phyloP scores from a whole-genome alignment of 1,140 invertebrate genomes.

The Drosophila lowei region DNA sequence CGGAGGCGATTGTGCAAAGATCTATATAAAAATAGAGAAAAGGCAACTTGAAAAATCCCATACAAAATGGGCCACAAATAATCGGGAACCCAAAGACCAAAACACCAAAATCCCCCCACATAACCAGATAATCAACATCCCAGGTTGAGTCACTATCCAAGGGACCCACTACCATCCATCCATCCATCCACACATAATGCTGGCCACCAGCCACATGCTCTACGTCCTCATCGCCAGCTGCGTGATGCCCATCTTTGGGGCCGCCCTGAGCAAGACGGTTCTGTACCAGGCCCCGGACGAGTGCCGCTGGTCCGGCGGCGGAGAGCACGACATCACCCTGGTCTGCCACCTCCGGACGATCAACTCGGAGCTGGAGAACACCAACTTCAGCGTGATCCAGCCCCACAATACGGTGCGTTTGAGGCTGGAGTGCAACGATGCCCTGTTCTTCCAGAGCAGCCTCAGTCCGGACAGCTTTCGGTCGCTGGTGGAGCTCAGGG shows the following conservation, averaged over 20 bases:
- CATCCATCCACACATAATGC: conserved; percentile 47
- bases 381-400: conserved; percentile 94
- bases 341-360: conserved; percentile 92
- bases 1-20: conserved; percentile 50
- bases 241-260: conserved; percentile 87
- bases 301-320: conserved; percentile 90
- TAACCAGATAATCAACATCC: conserved; percentile 13
- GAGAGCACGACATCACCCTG: conserved; percentile 89
- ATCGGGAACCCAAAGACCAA: conserved; percentile 31
- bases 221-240: conserved; percentile 85
- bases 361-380: conserved; percentile 94
- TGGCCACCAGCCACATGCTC: conserved; percentile 71
- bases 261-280: conserved; percentile 88
- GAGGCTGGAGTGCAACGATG: conserved; percentile 92
- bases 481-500: conserved; percentile 90
- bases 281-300: conserved; percentile 93
- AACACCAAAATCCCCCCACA: conserved; percentile 9
- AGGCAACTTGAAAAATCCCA: conserved; percentile 35
- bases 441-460: conserved; percentile 93
- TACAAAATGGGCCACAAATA: conserved; percentile 66
- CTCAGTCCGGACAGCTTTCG: conserved; percentile 92
- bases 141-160: conserved; percentile 1
- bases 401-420: conserved; percentile 93
- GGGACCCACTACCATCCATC: conserved; percentile 2
- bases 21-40: conserved; percentile 47